These are phyloP conservation scores for Ditylenchus weischeri DNA, from an alignment of 2,888 invertebrate genomes.

Conservation along the genomic window DNA sequence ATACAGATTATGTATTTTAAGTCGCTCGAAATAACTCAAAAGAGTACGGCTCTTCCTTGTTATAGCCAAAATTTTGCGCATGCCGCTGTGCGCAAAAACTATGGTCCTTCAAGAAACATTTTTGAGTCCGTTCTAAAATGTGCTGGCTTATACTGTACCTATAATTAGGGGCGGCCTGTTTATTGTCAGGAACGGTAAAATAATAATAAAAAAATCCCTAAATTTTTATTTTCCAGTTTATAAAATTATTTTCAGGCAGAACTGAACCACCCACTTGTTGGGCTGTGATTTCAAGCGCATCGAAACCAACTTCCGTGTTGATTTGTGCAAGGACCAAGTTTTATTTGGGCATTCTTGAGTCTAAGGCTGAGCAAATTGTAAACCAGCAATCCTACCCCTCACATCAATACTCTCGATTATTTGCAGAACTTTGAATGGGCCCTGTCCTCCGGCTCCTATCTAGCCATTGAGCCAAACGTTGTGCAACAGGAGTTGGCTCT, in stretches of 20 bases:
- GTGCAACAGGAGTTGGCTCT: not conserved
- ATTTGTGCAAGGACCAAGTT: conserved; percentile 15
- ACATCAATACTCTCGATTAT: no score
- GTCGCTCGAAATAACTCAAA: no score
- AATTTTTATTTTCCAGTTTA: no score
- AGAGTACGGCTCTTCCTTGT: no score
- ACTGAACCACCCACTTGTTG: conserved; percentile 17
- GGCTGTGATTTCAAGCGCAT: conserved; percentile 19
- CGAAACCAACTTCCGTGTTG: conserved; percentile 22
- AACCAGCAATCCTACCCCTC: not conserved
- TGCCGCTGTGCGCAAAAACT: no score
- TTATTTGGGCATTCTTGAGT: conserved; percentile 19
- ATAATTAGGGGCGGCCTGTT: no score
- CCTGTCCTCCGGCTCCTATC: not conserved
- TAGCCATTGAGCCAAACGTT: conserved; percentile 10
- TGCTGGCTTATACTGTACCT: not conserved
- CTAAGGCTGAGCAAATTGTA: conserved; percentile 7
- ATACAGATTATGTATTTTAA: no score
- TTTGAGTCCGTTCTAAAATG: not conserved
- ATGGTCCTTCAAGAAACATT: not conserved
- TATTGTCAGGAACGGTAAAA: no score
- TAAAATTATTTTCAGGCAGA: not conserved
- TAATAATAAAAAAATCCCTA: no score
- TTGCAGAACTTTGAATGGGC: conserved; percentile 8
- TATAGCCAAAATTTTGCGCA: no score